Base-by-base conservation (phyloP, 2,113 vertebrate species). In the Columbina picui region DNA sequence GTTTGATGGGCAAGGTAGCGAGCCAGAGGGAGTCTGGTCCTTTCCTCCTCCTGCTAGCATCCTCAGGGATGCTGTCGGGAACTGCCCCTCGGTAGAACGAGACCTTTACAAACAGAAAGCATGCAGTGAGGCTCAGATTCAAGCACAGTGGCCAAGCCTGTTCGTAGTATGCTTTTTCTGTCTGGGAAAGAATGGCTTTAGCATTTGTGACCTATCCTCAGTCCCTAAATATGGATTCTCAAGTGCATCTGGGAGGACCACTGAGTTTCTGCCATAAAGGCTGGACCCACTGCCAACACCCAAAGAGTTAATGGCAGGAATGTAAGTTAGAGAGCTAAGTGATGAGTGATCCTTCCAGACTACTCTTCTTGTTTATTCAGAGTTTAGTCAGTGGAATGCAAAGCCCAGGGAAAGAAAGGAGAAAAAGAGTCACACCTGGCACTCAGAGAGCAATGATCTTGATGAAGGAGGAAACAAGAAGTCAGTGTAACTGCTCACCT, bases 81-180 rank as follows among this genome's bases (percentile, higher is more conserved):
- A 99, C 96, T 22, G 98, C 97, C 7, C 99, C 99, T 94, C 99
- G 97, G 89, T 99, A 99, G 97, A 99, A 99, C 21, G 99, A 99
- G 80, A 99, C 99, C 99, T 99, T 95, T 14, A 69, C 73, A 97
- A 92, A 91, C n/a, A 93, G 45, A 85, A 89, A 94, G 26, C 17
- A 34, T 4, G 15, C n/a, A 69, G 23, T 79, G 25, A 90, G 52
- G 38, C 34, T 69, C 67, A 26, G 13, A n/a, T 29, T 47, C 32
- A 30, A 81, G 34, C 36, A 61, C 21, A 82, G 52, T 17, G 57
- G 60, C 34, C 38, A 64, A 41, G 27, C 17, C 76, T 74, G 22
- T 39, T 52, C 59, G 45, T 38, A 83, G 5, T 22, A 12, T 26
- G 19, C 13, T 29, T 84, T 43, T 76, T 80, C n/a, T 16, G 2